A percentile compares a stretch with the other conserved stretches of the same genome.
Evolutionary conservation across 2,888 invertebrate species (phyloP).

Genomic region (Drosophila paranaensis): DNA sequence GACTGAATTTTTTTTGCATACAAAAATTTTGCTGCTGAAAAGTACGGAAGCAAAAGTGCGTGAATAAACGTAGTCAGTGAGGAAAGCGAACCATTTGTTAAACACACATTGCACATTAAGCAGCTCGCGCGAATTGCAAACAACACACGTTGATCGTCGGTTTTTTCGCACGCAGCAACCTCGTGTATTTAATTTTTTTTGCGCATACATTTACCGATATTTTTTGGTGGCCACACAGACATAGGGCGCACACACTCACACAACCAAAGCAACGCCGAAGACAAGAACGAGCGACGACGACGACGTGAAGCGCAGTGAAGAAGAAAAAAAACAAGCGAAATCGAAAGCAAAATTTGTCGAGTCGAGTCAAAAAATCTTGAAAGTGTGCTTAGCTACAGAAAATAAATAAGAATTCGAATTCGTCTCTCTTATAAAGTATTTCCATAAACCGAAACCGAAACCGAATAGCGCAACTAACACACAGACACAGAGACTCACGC

Average conservation of each 20-base stretch:
- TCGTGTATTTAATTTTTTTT: conserved; percentile 57
- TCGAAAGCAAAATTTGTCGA: conserved; percentile 49
- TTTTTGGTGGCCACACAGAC: conserved; percentile 48
- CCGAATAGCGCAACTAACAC: conserved; percentile 2
- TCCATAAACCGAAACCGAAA: conserved; percentile 8
- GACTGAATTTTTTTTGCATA: conserved; percentile 61
- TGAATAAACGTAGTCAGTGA: conserved; percentile 45
- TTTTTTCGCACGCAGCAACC: conserved; percentile 60
- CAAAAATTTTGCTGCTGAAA: conserved; percentile 53
- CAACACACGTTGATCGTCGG: conserved; percentile 68
- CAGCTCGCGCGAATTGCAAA: conserved; percentile 48
- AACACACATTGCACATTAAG: conserved; percentile 36
- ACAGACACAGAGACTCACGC: no score
- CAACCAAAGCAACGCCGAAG: conserved; percentile 32
- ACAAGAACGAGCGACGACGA: conserved; percentile 40
- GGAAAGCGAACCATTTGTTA: conserved; percentile 29
- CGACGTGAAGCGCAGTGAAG: conserved; percentile 48
- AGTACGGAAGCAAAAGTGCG: conserved; percentile 56
- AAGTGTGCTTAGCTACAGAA: conserved; percentile 32
- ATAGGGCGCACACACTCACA: conserved; percentile 20
- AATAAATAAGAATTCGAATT: conserved; percentile 14
- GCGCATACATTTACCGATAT: conserved; percentile 71
- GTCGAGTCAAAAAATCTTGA: conserved; percentile 29
- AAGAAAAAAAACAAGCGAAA: conserved; percentile 58
- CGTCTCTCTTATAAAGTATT: not conserved